Conservation (phyloP, 2,888 invertebrate genomes). For the Hydrotaea diabolus region DNA sequence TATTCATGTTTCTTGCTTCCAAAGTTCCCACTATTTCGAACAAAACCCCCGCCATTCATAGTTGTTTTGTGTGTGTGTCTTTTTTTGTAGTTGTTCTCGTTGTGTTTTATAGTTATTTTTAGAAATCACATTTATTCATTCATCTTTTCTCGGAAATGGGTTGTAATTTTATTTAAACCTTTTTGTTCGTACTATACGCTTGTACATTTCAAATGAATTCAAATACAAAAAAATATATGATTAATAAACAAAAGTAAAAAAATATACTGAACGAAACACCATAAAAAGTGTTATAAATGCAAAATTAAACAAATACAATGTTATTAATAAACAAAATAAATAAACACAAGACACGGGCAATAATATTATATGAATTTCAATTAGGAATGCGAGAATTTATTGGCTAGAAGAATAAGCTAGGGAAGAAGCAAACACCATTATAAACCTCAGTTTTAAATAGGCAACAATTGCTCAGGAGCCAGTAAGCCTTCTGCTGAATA, state of each 20-base stretch:
- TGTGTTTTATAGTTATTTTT: not conserved
- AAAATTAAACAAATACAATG: not conserved
- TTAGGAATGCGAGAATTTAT: no score
- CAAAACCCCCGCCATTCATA: not conserved
- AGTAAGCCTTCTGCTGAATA: no score
- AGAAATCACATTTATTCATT: slow-evolving; percentile 4
- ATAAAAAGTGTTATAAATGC: not conserved
- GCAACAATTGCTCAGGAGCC: no score
- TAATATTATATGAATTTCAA: no score
- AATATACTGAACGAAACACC: not conserved
- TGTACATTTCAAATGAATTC: not conserved
- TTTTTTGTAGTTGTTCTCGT: no score
- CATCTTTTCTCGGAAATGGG: not conserved
- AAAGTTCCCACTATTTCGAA: not conserved
- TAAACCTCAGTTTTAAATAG: no score
- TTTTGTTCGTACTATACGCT: not conserved
- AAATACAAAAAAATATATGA: not conserved
- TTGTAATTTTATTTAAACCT: not conserved
- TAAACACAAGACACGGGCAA: not conserved
- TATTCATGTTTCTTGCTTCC: no score
- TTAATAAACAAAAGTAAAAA: not conserved
- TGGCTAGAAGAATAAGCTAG: no score
- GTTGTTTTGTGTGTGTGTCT: no score
- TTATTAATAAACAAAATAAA: slow-evolving; percentile 1
- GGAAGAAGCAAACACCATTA: no score